Base-by-base conservation (phyloP, 2,113 vertebrate species). In the Leucoraja erinaceus region DNA sequence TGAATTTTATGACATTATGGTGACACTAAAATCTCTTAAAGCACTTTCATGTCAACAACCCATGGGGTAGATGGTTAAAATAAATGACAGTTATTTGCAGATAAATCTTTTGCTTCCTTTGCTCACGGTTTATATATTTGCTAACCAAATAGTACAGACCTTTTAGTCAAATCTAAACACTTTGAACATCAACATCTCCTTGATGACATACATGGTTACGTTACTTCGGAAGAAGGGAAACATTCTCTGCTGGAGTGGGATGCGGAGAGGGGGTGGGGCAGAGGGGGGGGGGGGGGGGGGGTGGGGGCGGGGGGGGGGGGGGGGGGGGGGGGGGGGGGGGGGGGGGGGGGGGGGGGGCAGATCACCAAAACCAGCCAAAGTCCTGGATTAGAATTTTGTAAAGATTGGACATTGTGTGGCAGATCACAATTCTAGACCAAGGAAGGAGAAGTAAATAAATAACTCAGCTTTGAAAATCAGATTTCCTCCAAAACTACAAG, bases 11-110 rank as follows among this genome's bases (percentile, higher is more conserved):
- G 14, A 18, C 14, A 9, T 90, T 90, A 33, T 16, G 31, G 28
- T 68, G 61, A 90, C 56, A 68, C 84, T 20, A 61, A 88, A 66
- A 33, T 90, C n/a, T 90, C 84, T 90, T 16, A 33, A 90, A 88
- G n/a, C 84, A 66, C 59, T 90, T 68, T 63, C 56, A 90, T 33
- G 12, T 33, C 61, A 90, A 90, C 6, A 90, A 11, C 61, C 61
- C 59, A 90, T 18, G 33, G 84, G 84, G 59, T 61, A 90, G 84
- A 18, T 33, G 20, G 31, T 90, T 90, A 33, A 56, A 66, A 79
- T 16, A 68, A 33, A 68, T 66, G 61, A 33, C 16, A 16, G 4
- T 66, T 56, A 63, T 90, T 90, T 90, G 59, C 61, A 20, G 54
- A 47, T 16, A 20, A 90, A 68, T 8, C 12, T 68, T 31, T 33